Evolutionary conservation across 2,797 vertebrate species (phyloP).

Genomic region (Melopsittacus undulatus): DNA sequence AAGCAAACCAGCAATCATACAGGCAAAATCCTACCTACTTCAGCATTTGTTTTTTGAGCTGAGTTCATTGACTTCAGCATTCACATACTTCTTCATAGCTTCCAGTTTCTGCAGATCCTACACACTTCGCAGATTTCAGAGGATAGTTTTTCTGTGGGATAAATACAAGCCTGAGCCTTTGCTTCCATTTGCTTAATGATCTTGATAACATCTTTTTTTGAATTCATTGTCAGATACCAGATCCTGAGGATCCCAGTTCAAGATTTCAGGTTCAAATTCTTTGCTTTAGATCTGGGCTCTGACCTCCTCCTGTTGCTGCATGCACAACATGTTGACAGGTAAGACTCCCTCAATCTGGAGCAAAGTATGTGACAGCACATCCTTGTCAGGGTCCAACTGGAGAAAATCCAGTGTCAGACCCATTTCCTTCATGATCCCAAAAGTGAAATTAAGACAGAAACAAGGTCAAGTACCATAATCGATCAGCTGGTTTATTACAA

Average conservation of each 20-base stretch:
- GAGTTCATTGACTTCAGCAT: background rate
- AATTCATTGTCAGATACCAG: background rate
- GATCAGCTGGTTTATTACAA: background rate
- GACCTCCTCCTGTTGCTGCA: background rate
- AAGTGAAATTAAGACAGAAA: background rate
- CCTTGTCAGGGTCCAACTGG: background rate
- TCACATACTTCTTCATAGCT: background rate
- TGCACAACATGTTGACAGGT: background rate
- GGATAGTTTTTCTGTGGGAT: background rate
- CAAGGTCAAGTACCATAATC: background rate
- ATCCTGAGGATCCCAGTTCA: background rate
- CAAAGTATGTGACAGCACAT: background rate
- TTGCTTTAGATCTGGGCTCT: background rate
- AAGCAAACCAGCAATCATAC: background rate
- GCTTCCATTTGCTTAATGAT: background rate
- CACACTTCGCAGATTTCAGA: background rate
- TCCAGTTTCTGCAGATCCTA: background rate
- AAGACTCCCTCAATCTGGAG: background rate
- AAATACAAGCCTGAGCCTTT: background rate
- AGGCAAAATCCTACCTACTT: background rate
- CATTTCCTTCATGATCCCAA: background rate
- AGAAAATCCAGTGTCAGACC: background rate
- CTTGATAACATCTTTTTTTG: background rate
- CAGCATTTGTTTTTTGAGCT: background rate
- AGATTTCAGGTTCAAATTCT: background rate